Base-by-base conservation (phyloP, 2,797 vertebrate genomes). In the Crocidura indochinensis region DNA sequence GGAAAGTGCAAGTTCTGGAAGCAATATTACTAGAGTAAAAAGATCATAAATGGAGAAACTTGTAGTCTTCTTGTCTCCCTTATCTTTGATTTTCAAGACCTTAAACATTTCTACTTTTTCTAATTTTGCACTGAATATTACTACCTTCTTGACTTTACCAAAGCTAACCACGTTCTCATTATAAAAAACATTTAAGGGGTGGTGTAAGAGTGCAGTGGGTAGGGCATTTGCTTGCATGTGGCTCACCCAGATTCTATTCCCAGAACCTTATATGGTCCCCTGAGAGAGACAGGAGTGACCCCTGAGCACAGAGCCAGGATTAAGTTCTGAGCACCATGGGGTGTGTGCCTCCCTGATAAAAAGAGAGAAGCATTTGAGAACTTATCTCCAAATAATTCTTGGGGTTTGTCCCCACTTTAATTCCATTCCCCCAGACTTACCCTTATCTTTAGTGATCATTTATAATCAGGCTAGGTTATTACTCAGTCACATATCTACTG, bases 51-150 rank as follows among this genome's bases (percentile, higher is more conserved):
- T 72, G 46, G 15, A 17, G 51, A 62, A 3, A 62, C n/a, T 84
- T 27, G 49, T n/a, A 85, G 78, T 10, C 38, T 47, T 88, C 44
- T 44, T 49, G 19, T 84, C 31, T 27, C 27, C 9, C 20, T 69
- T 20, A 64, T 38, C 56, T 22, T 22, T 44, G 38, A 56, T 26
- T 38, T 27, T 65, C 46, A 65, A 60, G 5, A 29, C 60, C 31
- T 81, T 88, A 85, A 88, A 29, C 75, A 64, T 29, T 78, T 51
- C 75, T 53, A 15, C 26, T 12, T 79, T 27, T 27, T 74, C 72
- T 93, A 68, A 85, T 26, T 82, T 26, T 64, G 82, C 46, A 60
- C 19, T 44, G 67, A 91, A 67, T 53, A 60, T 51, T 82, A 38
- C 38, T 8, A 24, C 1, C 14, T 78, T 12, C 56, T 86, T 0